Conservation (phyloP, 2,888 invertebrate species). For the Euspilapteryx auroguttella region DNA sequence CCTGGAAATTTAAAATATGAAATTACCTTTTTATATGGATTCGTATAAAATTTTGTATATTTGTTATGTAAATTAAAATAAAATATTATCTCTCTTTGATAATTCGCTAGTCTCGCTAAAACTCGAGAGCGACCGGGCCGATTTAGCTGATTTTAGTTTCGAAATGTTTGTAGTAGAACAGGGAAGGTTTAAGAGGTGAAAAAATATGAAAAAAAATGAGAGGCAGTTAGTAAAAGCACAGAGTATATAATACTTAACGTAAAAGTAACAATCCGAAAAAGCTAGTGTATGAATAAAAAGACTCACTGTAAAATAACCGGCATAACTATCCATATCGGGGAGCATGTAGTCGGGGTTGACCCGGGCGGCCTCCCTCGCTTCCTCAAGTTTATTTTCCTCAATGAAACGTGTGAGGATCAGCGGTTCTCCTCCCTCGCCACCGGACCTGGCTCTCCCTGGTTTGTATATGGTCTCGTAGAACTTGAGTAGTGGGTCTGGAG, state of each 20-base stretch:
- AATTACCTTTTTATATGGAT: too few species aligned
- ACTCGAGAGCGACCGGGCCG: too few species aligned
- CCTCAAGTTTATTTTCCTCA: slow-evolving; percentile 46
- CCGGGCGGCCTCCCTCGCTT: slow-evolving; percentile 43
- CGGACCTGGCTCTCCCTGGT: slow-evolving; percentile 18
- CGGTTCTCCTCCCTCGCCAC: slow-evolving; percentile 42
- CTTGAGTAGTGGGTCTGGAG: slow-evolving; percentile 40
- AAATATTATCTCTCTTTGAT: too few species aligned
- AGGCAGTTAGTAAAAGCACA: not conserved
- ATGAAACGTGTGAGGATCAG: slow-evolving; percentile 59
- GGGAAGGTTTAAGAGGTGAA: not conserved
- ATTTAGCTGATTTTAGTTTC: too few species aligned
- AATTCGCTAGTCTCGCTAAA: too few species aligned
- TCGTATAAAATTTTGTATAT: too few species aligned
- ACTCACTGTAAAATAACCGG: slow-evolving; percentile 44
- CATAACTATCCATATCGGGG: slow-evolving; percentile 49
- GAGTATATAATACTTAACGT: not conserved
- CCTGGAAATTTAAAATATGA: slow-evolving; percentile 55
- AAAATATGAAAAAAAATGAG: not conserved
- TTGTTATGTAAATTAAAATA: too few species aligned
- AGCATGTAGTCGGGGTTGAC: slow-evolving; percentile 36
- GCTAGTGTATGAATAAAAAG: not conserved
- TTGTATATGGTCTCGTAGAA: slow-evolving; percentile 43
- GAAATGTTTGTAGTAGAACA: too few species aligned
- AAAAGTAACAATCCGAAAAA: not conserved